phyloP scores from a whole-genome alignment of 1,140 invertebrate genomes.

The Halictus rubicundus region DNA sequence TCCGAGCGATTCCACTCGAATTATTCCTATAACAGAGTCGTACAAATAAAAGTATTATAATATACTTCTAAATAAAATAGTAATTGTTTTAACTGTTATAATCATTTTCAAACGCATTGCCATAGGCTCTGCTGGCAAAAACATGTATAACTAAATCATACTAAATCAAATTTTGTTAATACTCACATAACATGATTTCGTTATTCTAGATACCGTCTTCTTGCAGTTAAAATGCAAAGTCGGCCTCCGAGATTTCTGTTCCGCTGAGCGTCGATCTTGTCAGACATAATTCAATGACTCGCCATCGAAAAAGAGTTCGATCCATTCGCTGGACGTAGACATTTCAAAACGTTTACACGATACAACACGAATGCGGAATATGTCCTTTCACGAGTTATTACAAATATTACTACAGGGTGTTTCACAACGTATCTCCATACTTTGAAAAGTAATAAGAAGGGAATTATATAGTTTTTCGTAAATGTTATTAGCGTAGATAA shows the following conservation, averaged over 20 bases:
- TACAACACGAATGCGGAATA: background rate
- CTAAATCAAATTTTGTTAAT: too few species aligned
- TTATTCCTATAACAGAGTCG: background rate
- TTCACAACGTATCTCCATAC: too few species aligned
- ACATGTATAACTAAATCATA: too few species aligned
- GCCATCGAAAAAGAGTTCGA: background rate
- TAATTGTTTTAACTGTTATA: background rate
- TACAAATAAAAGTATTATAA: background rate
- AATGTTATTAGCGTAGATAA: too few species aligned
- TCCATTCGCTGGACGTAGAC: slow-evolving; percentile 56
- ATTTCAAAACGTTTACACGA: slow-evolving; percentile 35
- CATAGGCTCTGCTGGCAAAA: background rate
- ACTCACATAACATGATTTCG: background rate
- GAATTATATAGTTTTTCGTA: too few species aligned
- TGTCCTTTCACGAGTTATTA: background rate
- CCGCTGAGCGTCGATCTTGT: background rate
- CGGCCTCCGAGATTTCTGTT: slow-evolving; percentile 23
- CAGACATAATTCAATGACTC: slow-evolving; percentile 5
- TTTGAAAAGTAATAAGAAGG: too few species aligned
- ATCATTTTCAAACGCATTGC: background rate
- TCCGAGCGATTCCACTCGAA: background rate
- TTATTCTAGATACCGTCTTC: background rate
- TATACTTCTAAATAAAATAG: background rate
- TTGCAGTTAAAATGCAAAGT: background rate
- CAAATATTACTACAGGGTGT: background rate